Evolutionary conservation across 2,113 vertebrate species (phyloP), one percentile per base, ranked within the genome.

Genomic region (Rhea americana): DNA sequence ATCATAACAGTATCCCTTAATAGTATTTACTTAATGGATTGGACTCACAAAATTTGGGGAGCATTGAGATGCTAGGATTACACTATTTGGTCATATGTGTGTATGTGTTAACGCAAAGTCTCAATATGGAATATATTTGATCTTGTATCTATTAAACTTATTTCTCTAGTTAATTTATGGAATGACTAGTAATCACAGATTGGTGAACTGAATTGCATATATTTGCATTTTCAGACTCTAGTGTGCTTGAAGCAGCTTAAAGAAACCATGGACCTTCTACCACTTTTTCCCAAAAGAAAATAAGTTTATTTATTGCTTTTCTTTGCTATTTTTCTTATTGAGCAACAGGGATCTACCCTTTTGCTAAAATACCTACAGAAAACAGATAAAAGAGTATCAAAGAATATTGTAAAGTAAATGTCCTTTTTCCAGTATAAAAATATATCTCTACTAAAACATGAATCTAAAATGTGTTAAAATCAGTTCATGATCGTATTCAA

Each of bases 151-250:
- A 59, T 80, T 43, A 75, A 94, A 48, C 14, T 73, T 84, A 62
- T 95, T 96, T 93, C 43, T 94, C 35, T 93, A 87, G 39, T 82
- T 82, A 91, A 93, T 89, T 81, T 58, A 68, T 68, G 63, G 68
- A 22, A 89, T 83, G 55, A 78, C 70, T 94, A 37, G 89, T n/a
- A 95, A 86, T 87, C 37, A 80, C 8, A 89, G 70, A 94, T 47
- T 61, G 83, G 53, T 91, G 90, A 95, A 91, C 50, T 93, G 73
- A 39, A 30, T 74, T 95, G 70, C 78, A 74, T 55, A 71, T 68
- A 7, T 90, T 93, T 93, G 25, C 72, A 85, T 94, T 96, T 74
- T 82, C 65, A 75, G 87, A 68, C 61, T 91, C 26, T 71, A 35
- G 25, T 84, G 43, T 95, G 13, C 11, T 74, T 82, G 55, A 62